Evolutionary conservation across 1,140 invertebrate genomes (phyloP).

Genomic region (Calephelis nemesis): DNA sequence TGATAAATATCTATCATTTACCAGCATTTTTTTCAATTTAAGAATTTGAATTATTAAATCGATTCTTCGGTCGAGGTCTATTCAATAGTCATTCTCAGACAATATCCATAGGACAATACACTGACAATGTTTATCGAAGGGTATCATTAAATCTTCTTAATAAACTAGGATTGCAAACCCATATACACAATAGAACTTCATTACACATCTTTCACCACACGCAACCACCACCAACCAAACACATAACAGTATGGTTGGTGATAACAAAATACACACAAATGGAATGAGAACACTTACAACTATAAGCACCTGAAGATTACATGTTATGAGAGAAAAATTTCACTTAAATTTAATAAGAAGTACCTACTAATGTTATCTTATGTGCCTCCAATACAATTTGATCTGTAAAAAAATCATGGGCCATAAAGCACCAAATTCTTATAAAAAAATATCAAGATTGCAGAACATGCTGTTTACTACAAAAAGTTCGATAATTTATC

Average conservation of each 20-base stretch:
- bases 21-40: too few relatives aligned
- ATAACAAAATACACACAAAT: slow-evolving; percentile 28
- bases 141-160: neutral
- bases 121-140: too few relatives aligned
- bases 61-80: too few relatives aligned
- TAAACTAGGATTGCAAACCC: slow-evolving; percentile 10
- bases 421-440: neutral
- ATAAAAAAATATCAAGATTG: neutral
- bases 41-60: too few relatives aligned
- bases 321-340: slow-evolving; percentile 35
- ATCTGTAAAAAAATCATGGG: neutral
- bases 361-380: slow-evolving; percentile 2
- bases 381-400: slow-evolving; percentile 4
- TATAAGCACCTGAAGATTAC: slow-evolving; percentile 73
- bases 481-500: neutral
- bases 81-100: too few relatives aligned
- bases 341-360: slow-evolving; percentile 10
- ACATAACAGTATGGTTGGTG: neutral
- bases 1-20: too few relatives aligned
- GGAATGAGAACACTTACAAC: slow-evolving; percentile 59
- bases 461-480: neutral
- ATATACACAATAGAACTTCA: slow-evolving; percentile 10
- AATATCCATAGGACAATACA: too few relatives aligned
- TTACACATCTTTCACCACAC: neutral
- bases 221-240: slow-evolving; percentile 8